Conservation (phyloP, 2,888 invertebrate species). For the Drosophila siamana region DNA sequence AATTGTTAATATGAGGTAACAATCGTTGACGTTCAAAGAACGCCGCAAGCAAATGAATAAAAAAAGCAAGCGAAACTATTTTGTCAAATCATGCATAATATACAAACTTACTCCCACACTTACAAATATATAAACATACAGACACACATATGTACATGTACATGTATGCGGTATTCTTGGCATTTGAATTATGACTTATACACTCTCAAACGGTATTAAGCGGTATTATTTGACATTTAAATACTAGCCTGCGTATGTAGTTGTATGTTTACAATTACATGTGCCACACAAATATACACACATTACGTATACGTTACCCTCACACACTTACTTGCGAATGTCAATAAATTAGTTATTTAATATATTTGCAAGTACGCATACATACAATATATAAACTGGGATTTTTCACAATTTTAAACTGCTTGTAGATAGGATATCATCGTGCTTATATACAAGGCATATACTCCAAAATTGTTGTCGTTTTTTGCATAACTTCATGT, state of each 20-base stretch:
- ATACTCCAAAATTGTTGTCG: conserved; percentile 1
- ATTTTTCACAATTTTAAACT: conserved; percentile 3
- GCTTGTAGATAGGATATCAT: conserved; percentile 7
- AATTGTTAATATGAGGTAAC: conserved; percentile 27
- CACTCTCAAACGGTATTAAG: conserved; percentile 1
- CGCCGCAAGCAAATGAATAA: neutral
- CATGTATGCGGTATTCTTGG: neutral
- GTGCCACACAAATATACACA: neutral
- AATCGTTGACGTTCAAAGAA: neutral
- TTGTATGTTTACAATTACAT: conserved; percentile 9
- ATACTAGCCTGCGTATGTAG: neutral
- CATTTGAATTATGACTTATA: neutral
- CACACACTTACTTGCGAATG: conserved; percentile 3
- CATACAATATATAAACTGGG: neutral
- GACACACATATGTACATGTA: neutral
- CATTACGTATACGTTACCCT: conserved; percentile 3
- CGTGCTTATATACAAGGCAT: neutral
- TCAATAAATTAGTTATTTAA: conserved; percentile 13
- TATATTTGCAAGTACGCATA: neutral
- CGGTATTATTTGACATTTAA: conserved; percentile 12
- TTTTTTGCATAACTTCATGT: conserved; percentile 19
- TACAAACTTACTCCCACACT: neutral
- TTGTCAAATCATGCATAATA: conserved; percentile 13
- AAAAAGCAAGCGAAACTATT: conserved; percentile 5
- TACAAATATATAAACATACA: neutral